Conservation (phyloP, 1,140 invertebrate genomes). For the Euglossa dilemma region DNA sequence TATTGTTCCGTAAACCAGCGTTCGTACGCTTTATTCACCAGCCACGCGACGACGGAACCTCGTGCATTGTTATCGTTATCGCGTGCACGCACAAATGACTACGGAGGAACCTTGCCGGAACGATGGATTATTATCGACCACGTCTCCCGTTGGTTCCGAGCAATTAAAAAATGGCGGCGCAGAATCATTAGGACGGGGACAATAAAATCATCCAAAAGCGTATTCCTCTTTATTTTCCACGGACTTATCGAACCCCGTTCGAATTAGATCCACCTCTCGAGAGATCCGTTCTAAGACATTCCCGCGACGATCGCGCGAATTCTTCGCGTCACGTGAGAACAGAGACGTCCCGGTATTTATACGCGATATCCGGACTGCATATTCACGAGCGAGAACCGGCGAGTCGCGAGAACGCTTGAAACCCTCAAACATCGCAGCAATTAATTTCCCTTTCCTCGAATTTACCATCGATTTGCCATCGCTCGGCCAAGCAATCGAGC, state of each 20-base stretch:
- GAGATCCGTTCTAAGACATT: neutral
- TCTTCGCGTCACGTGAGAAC: no score
- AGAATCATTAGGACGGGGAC: neutral
- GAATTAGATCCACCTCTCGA: neutral
- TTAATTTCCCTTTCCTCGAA: slow-evolving; percentile 7
- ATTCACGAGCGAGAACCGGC: neutral
- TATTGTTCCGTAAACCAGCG: slow-evolving; percentile 28
- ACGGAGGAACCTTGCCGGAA: neutral
- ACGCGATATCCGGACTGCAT: no score
- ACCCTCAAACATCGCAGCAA: neutral
- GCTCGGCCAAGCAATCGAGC: neutral
- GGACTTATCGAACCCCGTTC: neutral
- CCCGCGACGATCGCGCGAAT: neutral
- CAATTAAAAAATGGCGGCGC: slow-evolving; percentile 8
- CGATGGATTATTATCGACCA: slow-evolving; percentile 6
- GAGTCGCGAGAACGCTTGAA: neutral
- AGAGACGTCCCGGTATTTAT: neutral
- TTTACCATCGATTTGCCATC: neutral
- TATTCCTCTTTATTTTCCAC: neutral
- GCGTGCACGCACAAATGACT: slow-evolving; percentile 42
- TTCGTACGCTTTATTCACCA: slow-evolving; percentile 4
- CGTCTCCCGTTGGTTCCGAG: neutral
- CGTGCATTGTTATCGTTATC: slow-evolving; percentile 36
- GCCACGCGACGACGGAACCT: neutral
- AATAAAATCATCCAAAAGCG: neutral